Evolutionary conservation across 2,797 vertebrate genomes (phyloP), one percentile per base, ranked within the genome.

Genomic region (Syndactyla subalaris): DNA sequence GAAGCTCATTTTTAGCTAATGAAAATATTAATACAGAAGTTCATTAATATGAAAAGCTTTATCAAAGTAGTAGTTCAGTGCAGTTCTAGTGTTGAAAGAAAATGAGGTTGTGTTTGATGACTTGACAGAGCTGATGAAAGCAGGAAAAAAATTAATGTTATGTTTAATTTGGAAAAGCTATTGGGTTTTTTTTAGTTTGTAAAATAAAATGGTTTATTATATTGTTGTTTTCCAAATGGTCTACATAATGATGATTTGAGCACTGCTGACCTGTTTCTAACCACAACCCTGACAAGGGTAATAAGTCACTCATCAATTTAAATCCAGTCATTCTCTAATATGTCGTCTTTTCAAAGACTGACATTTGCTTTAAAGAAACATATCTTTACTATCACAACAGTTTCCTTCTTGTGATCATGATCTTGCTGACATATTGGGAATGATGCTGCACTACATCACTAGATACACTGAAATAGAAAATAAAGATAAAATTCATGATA

Each of bases 41-140:
- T 83, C 55, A 76, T 88, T 91, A 75, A 95, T 78, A 78, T 48
- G 32, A 95, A 95, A 89, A 32, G 10, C 22, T 74, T 95, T 85
- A 75, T 85, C 61, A 92, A 93, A 92, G 90, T 67, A 22, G 27
- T 62, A 71, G n/a, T 30, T 71, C 21, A 39, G 13, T 62, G n/a
- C 34, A 68, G 20, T 49, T 92, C 12, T 63, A 63, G 15, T n/a
- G 27, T 32, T 49, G 18, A 70, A 77, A 92, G 70, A 67, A 92
- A 92, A 89, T 23, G 70, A 22, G 6, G 11, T 36, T 80, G 32
- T 30, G 12, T 63, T 65, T 87, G 41, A 55, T 71, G 34, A 74
- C 68, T 81, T 85, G 63, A 61, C 9, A 63, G 55, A 78, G 65
- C 34, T 34, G 30, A 79, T 57, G 48, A 68, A 65, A 29, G 23